Conservation (phyloP, 2,113 vertebrate species). For the Brienomyrus brachyistius region DNA sequence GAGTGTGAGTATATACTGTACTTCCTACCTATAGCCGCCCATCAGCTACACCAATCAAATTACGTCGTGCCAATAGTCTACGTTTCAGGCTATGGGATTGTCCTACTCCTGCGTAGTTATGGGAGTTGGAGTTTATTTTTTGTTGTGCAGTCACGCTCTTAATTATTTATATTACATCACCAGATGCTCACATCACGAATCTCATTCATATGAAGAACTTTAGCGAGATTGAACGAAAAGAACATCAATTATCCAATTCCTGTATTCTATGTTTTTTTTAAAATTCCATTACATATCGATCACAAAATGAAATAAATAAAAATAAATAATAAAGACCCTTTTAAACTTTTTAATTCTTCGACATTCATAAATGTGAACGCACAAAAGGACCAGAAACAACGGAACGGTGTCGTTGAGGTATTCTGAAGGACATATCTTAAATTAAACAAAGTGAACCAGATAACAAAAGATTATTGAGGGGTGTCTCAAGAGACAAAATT, state of each 20-base stretch:
- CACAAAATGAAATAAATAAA: not conserved
- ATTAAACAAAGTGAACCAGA: not conserved
- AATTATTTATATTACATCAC: not conserved
- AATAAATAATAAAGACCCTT: slow-evolving; percentile 1
- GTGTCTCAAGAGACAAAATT: not conserved
- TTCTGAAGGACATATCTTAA: not conserved
- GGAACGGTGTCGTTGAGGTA: not conserved
- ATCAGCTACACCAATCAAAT: slow-evolving; percentile 18
- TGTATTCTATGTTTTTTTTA: not conserved
- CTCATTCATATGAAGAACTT: not conserved
- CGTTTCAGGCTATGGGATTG: not conserved
- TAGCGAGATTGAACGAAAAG: not conserved
- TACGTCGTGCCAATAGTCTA: slow-evolving; percentile 5
- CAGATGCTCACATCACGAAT: not conserved
- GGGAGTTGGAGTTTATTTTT: slow-evolving; percentile 18
- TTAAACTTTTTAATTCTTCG: not conserved
- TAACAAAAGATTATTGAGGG: slow-evolving; percentile 6
- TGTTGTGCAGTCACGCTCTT: not conserved
- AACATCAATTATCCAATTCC: not conserved
- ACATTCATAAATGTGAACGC: not conserved
- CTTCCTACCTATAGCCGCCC: slow-evolving; percentile 23
- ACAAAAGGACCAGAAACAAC: not conserved
- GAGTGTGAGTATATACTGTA: slow-evolving; percentile 10
- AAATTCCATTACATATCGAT: not conserved
- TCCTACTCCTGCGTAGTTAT: not conserved